phyloP scores from a whole-genome alignment of 2,113 vertebrate species.

The Eolophus roseicapilla region DNA sequence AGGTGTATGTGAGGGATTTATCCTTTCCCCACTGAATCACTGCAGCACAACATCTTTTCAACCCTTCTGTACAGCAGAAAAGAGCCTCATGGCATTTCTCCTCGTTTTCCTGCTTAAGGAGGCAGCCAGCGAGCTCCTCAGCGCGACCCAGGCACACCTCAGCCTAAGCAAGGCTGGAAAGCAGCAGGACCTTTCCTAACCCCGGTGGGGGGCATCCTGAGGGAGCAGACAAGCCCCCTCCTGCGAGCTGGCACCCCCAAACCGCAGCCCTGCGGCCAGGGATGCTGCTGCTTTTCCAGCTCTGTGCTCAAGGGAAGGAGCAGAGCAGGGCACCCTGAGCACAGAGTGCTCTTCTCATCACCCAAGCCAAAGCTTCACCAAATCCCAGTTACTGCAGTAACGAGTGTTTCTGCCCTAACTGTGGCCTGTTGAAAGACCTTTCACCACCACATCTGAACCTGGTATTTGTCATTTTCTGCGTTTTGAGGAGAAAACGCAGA shows the following conservation, averaged over 20 bases:
- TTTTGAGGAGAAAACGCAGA: background rate
- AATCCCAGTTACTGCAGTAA: background rate
- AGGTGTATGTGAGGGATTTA: constrained; percentile 68
- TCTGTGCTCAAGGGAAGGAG: background rate
- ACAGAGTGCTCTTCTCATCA: fast-evolving
- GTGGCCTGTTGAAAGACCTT: fast-evolving
- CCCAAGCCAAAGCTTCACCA: background rate
- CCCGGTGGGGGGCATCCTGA: fast-evolving
- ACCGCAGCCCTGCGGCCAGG: background rate
- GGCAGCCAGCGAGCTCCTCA: background rate
- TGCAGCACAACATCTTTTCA: constrained; percentile 67
- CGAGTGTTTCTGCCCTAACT: fast-evolving
- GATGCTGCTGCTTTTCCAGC: background rate
- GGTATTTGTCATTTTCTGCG: fast-evolving
- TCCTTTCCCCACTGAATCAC: constrained; percentile 71
- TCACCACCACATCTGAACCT: background rate
- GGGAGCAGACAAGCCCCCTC: too few species aligned
- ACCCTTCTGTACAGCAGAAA: constrained; percentile 54
- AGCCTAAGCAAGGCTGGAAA: background rate
- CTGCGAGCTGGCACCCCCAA: background rate
- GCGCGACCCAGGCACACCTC: fast-evolving
- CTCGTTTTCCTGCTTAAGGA: background rate
- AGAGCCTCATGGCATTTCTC: constrained; percentile 26
- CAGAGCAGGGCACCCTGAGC: fast-evolving
- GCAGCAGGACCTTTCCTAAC: fast-evolving